Conservation (phyloP, 1,140 invertebrate genomes). For the Micrasema minimum region DNA sequence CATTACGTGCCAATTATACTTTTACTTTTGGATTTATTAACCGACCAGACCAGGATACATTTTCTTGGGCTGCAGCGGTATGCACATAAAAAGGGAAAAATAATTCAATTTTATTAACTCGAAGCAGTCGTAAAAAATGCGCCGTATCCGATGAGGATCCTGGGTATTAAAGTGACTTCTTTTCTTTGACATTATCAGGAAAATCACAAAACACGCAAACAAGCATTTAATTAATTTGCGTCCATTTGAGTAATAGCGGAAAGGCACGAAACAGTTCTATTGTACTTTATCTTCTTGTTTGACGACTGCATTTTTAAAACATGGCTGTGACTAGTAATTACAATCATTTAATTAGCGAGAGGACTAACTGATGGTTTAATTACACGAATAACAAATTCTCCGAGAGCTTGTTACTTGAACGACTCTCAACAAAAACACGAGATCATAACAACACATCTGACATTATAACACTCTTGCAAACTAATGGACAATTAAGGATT, state of each 20-base stretch:
- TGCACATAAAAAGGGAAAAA: no score
- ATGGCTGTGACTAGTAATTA: conserved; percentile 14
- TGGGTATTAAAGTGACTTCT: neutral
- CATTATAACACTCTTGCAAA: no score
- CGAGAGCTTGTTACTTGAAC: neutral
- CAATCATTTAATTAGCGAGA: conserved; percentile 24
- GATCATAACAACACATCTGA: no score
- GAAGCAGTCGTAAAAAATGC: neutral
- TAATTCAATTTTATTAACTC: neutral
- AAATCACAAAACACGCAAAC: conserved; percentile 49
- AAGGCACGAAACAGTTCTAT: conserved; percentile 23
- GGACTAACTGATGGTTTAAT: conserved; percentile 20
- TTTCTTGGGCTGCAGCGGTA: no score
- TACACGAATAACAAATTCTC: conserved; percentile 17
- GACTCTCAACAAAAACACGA: neutral
- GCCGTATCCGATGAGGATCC: neutral
- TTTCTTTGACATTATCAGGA: conserved; percentile 27
- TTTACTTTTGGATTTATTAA: no score
- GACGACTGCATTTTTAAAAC: conserved; percentile 21
- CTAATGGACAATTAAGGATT: no score
- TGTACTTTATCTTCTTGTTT: conserved; percentile 17
- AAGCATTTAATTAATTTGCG: conserved; percentile 45
- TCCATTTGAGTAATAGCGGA: conserved; percentile 2
- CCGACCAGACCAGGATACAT: no score
- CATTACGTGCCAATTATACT: no score